Conservation (phyloP, 2,888 invertebrate genomes). For the Vannuccia rotundouncinata region DNA sequence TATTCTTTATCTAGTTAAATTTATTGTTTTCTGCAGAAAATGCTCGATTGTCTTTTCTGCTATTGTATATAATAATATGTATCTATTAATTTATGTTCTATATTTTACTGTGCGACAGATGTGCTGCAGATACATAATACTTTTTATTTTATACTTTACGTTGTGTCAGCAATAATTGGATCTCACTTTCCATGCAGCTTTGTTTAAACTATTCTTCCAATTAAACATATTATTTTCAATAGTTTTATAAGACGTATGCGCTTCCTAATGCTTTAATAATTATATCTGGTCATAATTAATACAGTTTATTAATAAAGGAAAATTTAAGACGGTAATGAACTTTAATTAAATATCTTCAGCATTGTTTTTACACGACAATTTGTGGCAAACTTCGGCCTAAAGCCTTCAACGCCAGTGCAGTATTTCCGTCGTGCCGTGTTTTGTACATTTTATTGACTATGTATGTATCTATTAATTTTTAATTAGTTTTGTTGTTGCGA, state of each 20-base stretch:
- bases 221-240: neutral
- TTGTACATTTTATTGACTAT: slow-evolving; percentile 7
- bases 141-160: neutral
- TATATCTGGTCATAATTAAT: too few species aligned
- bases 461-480: neutral
- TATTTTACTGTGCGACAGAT: neutral
- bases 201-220: slow-evolving; percentile 12
- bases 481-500: slow-evolving; percentile 4
- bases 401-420: slow-evolving; percentile 17
- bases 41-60: neutral
- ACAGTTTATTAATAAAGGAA: too few species aligned
- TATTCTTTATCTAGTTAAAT: slow-evolving; percentile 2
- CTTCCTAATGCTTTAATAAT: slow-evolving; percentile 1
- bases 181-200: slow-evolving; percentile 1
- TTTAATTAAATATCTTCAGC: neutral
- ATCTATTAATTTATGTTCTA: neutral
- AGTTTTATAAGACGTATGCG: neutral
- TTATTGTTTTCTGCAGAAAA: slow-evolving; percentile 18
- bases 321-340: too few species aligned
- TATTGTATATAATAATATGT: neutral
- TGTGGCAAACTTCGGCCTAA: neutral
- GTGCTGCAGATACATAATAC: neutral
- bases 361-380: neutral
- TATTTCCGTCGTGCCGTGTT: neutral
- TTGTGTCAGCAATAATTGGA: neutral